Evolutionary conservation across 1,140 invertebrate genomes (phyloP).

Genomic region (Conus betulinus): DNA sequence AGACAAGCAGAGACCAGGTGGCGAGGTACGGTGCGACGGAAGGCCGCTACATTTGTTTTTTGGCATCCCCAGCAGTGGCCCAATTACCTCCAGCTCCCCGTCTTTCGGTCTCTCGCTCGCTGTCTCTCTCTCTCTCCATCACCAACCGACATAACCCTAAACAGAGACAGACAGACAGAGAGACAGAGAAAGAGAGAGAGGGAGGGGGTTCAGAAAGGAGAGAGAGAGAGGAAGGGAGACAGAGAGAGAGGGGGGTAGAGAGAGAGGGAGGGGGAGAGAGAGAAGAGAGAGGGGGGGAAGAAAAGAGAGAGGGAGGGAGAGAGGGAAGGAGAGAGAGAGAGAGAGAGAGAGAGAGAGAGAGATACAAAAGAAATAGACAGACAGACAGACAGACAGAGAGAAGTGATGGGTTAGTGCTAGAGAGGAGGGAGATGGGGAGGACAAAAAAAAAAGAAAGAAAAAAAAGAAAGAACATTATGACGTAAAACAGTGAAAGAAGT

Average conservation of each 20-base stretch:
- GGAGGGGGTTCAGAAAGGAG: neutral
- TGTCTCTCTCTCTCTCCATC: too few relatives aligned
- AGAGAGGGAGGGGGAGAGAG: neutral
- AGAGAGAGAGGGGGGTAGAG: neutral
- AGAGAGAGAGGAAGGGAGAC: conserved; percentile 9
- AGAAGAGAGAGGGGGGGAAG: neutral
- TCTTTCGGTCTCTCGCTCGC: too few relatives aligned
- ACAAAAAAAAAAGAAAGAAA: too few relatives aligned
- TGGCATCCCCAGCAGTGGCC: too few relatives aligned
- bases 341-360: neutral
- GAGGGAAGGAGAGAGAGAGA: neutral
- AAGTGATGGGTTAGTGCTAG: neutral
- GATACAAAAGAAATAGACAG: conserved; percentile 1
- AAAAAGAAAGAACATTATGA: too few relatives aligned
- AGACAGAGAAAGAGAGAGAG: neutral
- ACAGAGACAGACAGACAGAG: neutral
- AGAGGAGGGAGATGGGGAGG: neutral
- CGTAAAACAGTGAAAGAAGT: too few relatives aligned
- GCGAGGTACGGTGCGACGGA: too few relatives aligned
- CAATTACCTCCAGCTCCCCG: too few relatives aligned
- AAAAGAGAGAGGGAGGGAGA: neutral
- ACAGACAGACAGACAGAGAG: neutral
- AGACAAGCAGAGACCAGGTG: too few relatives aligned
- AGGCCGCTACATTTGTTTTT: too few relatives aligned
- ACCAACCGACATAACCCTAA: neutral